Evolutionary conservation across 2,797 vertebrate species (phyloP), one percentile per base, ranked within the genome.

Genomic region (Crocidura indochinensis): DNA sequence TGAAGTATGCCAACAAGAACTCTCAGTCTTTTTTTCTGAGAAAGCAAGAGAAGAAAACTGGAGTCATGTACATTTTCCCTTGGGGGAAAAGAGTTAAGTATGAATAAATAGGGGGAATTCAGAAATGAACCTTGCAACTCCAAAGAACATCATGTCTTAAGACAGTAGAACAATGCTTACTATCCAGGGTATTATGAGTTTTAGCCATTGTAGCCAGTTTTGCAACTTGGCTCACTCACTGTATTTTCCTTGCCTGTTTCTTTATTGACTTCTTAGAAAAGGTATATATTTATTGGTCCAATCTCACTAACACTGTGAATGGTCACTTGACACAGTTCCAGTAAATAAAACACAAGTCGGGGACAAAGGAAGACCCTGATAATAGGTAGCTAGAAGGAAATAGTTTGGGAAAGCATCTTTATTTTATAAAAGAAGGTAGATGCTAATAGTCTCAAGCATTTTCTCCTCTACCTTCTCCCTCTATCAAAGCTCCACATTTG

Each of bases 391-490:
- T 26, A 0, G 26, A 15, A n/a, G 3, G 4, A 7, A 0, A 29
- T 4, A 31, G 24, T 44, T 78, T 49, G 44, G 2, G 2, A 15
- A 67, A 24, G 22, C 76, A 4, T 49, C 69, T 62, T 10, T 79
- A 87, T 84, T 26, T 26, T 91, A 80, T 74, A 67, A 69, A 84
- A 74, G 3, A 90, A 1, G 17, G 8, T 4, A 84, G 49, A 74
- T 74, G 9, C 2, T 75, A 26, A 29, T 84, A 29, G 5, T 14
- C 38, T 92, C 11, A 9, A 7, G 67, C 51, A 76, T 67, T 76
- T 81, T 84, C 24, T 2, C 31, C 53, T n/a, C 71, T 78, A 0
- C 20, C 81, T 71, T 27, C 49, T 72, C 19, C 15, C 56, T 87
- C 77, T 49, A 62, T 69, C 27, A 11, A 77, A 4, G 0, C 19